Evolutionary conservation across 1,140 invertebrate species (phyloP).

Genomic region (Procambarus virginalis): DNA sequence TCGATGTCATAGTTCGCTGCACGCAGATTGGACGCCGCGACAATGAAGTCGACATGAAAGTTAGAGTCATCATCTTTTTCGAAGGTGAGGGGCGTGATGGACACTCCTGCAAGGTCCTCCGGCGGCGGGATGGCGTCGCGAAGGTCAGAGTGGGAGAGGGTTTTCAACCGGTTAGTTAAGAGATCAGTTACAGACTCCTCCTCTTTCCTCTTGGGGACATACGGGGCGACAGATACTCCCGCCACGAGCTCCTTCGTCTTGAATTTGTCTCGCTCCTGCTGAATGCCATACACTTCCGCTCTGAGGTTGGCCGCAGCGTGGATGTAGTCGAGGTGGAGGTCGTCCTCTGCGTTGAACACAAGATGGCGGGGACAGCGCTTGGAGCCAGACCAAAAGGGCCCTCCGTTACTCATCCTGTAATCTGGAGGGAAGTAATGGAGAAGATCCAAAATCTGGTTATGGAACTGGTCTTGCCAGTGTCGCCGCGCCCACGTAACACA

Average conservation of each 20-base stretch:
- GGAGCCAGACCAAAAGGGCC: conserved; percentile 98
- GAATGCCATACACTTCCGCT: conserved; percentile 91
- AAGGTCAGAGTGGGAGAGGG: background rate
- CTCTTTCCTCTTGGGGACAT: background rate
- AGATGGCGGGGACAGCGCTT: conserved; percentile 95
- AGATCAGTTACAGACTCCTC: background rate
- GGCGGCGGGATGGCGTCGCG: conserved; percentile 75
- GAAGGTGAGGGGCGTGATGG: conserved; percentile 91
- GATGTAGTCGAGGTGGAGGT: conserved; percentile 92
- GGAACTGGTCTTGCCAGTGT: conserved; percentile 93
- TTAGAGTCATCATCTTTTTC: conserved; percentile 99
- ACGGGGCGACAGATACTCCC: background rate
- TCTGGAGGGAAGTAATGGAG: conserved; percentile 97
- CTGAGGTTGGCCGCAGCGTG: conserved; percentile 93
- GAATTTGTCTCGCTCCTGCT: conserved; percentile 81
- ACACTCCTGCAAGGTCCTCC: conserved; percentile 69
- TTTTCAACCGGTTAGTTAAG: no score
- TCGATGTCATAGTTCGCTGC: conserved; percentile 97
- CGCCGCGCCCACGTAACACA: conserved; percentile 93
- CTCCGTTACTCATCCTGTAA: conserved; percentile 90
- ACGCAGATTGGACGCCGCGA: conserved; percentile 95
- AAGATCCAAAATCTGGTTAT: conserved; percentile 95
- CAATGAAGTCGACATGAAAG: conserved; percentile 99
- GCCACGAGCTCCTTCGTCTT: conserved; percentile 78
- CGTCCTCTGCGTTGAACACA: conserved; percentile 80